A percentile compares a stretch with the other conserved stretches of the same genome.
These are phyloP conservation scores for Diglossa cyanea DNA, from an alignment of 2,797 vertebrate species.

Conservation along the genomic window DNA sequence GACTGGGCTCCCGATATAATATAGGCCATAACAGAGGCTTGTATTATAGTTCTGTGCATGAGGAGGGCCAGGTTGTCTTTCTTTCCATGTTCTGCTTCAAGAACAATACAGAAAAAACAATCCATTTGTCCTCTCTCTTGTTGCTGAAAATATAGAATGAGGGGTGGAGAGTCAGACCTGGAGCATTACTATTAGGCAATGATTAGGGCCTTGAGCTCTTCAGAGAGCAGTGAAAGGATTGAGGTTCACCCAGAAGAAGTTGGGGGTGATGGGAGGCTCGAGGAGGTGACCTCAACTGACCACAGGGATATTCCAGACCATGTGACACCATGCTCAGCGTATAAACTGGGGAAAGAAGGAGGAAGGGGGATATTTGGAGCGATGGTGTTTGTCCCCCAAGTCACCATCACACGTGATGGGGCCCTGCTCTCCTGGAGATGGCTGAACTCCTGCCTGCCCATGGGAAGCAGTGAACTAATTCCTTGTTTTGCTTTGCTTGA, in stretches of 20 bases:
- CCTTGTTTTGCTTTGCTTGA: neutral
- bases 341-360: neutral
- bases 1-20: too few species aligned
- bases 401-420: fast-evolving
- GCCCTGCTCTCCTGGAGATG: neutral
- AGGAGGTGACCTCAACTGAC: neutral
- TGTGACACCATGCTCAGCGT: neutral
- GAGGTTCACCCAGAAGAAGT: fast-evolving
- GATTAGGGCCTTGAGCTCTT: neutral
- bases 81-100: neutral
- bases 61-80: neutral
- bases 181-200: neutral
- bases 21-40: too few species aligned
- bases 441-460: neutral
- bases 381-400: neutral
- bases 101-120: neutral
- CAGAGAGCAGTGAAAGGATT: neutral
- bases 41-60: neutral
- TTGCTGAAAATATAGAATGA: neutral
- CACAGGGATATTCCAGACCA: neutral
- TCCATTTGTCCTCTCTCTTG: neutral
- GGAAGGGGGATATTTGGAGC: too few species aligned
- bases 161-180: neutral
- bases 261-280: neutral
- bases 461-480: neutral